Evolutionary conservation across 2,888 invertebrate genomes (phyloP), one percentile per base, ranked within the genome.

Genomic region (Phragmatobia fuliginosa): DNA sequence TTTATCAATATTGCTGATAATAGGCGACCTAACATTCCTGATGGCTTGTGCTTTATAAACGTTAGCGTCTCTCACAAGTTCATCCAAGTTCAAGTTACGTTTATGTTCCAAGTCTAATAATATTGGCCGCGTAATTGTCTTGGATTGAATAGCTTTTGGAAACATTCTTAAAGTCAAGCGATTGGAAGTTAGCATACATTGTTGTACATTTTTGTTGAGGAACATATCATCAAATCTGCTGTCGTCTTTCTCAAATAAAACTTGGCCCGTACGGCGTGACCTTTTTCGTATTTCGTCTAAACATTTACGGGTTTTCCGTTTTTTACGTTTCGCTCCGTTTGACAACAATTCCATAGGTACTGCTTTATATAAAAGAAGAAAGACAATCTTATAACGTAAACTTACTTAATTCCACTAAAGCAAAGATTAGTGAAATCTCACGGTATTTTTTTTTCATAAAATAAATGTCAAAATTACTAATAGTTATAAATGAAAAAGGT

Each of bases 221-320:
- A 72, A 73, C 61, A 78, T 56, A 41, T 76, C 71, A 62, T 72
- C 72, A 68, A 36, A 38, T 52, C 78, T 70, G 64, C 58, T 41
- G 52, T 63, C 70, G 28, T 75, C 66, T 59, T 69, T 75, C n/a
- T 77, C 68, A 60, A 77, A 56, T 32, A 71, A 63, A 28, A 66
- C 70, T 67, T 73, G 58, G 11, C 74, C 72, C 38, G 74, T 78
- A 66, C 78, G 77, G 49, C 81, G 87, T 64, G 87, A 88, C 72
- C 88, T 87, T 80, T 90, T 93, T 78, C 91, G 88, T 62, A 94
- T 81, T 86, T 94, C 91, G 74, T 94, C 87, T 8, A 93, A 83
- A 74, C 86, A 89, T 81, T 88, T 93, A 33, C 93, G 88, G 33
- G 92, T 92, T 88, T 86, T 91, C 60, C 89, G 83, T 85, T 91